Percentiles rank a stretch among this genome's conserved stretches.
Evolutionary conservation across 2,797 vertebrate species (phyloP).

Genomic region (Melanotaenia trifasciata): DNA sequence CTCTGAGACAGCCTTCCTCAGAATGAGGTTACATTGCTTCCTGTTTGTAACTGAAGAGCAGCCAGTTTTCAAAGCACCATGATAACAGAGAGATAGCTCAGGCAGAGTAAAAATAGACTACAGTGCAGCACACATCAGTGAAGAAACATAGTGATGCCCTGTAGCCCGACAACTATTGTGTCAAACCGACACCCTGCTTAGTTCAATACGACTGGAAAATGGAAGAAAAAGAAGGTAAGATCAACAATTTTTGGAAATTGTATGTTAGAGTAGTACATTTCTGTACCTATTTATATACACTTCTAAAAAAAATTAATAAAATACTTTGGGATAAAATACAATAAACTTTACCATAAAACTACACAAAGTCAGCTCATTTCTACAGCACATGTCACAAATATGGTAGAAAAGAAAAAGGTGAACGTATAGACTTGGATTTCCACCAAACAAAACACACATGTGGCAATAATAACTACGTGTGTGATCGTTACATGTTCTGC

Average conservation of each 20-base stretch:
- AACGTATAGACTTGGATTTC: not conserved
- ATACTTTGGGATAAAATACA: not conserved
- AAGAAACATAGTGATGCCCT: slow-evolving; percentile 45
- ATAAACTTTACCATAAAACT: too few relatives aligned
- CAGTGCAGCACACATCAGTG: slow-evolving; percentile 41
- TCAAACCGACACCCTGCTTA: slow-evolving; percentile 17
- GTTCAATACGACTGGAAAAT: slow-evolving; percentile 47
- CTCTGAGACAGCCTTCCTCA: slow-evolving; percentile 43
- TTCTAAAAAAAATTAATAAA: not conserved
- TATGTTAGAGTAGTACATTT: not conserved
- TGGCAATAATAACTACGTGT: not conserved
- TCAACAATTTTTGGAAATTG: slow-evolving; percentile 11
- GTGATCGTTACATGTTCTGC: not conserved
- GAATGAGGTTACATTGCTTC: slow-evolving; percentile 81
- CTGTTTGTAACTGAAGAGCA: slow-evolving; percentile 86
- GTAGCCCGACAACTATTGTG: slow-evolving; percentile 30
- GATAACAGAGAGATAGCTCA: slow-evolving; percentile 38
- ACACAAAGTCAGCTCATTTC: not conserved
- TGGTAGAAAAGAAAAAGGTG: slow-evolving; percentile 4
- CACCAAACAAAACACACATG: not conserved
- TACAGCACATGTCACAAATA: not conserved
- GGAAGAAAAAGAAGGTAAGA: too few relatives aligned
- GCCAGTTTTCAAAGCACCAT: slow-evolving; percentile 48
- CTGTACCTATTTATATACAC: not conserved
- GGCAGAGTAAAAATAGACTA: slow-evolving; percentile 79